Conservation (phyloP, 2,888 invertebrate species). For the Ganaspis brasiliensis region DNA sequence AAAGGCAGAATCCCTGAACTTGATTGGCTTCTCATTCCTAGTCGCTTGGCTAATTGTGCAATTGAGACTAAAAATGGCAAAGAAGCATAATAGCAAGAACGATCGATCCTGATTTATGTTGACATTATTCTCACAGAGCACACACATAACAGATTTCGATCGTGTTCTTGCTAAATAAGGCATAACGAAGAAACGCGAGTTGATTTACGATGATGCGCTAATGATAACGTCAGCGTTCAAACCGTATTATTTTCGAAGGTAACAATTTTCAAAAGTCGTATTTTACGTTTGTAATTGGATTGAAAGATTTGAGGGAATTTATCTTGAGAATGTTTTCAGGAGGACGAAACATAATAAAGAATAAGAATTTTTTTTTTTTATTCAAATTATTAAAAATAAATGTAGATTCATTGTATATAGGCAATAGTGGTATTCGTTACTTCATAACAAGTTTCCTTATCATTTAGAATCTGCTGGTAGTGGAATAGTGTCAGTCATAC, state of each 20-base stretch:
- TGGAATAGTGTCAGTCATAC: constrained; percentile 15
- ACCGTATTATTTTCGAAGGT: constrained; percentile 3
- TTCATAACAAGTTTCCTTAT: constrained; percentile 28
- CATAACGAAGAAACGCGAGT: constrained; percentile 17
- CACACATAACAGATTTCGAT: constrained; percentile 36
- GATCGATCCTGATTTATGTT: constrained; percentile 42
- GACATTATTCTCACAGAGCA: constrained; percentile 29
- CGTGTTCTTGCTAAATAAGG: constrained; percentile 42
- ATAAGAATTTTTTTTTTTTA: not conserved
- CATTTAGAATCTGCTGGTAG: not conserved
- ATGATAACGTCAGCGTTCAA: constrained; percentile 19
- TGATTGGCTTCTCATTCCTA: constrained; percentile 22
- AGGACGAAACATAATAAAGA: not conserved
- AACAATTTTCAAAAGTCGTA: not conserved
- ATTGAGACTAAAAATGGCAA: constrained; percentile 23
- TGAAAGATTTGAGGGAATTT: not conserved
- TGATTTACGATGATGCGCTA: constrained; percentile 42
- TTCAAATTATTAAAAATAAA: not conserved
- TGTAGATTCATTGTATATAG: constrained; percentile 1
- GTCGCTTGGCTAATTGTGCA: constrained; percentile 35
- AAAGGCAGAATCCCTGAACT: constrained; percentile 26
- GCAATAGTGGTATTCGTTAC: constrained; percentile 8
- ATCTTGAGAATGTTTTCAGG: not conserved
- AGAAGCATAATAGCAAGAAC: constrained; percentile 39
- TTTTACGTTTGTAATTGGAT: not conserved